Conservation (phyloP, 2,797 vertebrate genomes). For the Sebastes matsubarae region DNA sequence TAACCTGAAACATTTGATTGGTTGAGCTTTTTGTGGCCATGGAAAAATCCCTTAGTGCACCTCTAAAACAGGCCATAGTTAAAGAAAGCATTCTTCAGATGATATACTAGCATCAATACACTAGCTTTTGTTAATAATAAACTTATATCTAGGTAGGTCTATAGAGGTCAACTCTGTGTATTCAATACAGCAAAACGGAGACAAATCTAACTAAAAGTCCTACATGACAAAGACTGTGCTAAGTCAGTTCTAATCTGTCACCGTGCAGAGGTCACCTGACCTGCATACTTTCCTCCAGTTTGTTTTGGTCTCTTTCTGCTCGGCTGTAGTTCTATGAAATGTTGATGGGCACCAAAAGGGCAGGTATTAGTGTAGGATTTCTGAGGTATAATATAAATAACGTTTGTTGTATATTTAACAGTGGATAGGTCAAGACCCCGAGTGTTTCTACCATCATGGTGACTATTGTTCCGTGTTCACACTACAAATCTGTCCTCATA, state of each 20-base stretch:
- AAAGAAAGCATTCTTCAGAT: background rate
- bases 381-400: constrained; percentile 41
- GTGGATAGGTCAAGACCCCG: constrained; percentile 21
- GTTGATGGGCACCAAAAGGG: constrained; percentile 50
- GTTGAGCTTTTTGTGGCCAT: background rate
- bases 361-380: constrained; percentile 2
- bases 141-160: background rate
- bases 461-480: constrained; percentile 1
- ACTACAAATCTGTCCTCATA: background rate
- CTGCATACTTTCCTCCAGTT: constrained; percentile 53
- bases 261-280: constrained; percentile 56
- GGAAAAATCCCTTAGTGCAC: background rate
- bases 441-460: constrained; percentile 30
- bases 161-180: background rate
- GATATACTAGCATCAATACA: background rate
- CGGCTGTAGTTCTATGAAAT: constrained; percentile 59
- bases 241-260: constrained; percentile 2
- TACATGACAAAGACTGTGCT: background rate
- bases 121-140: background rate
- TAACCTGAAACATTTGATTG: background rate
- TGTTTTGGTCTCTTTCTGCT: constrained; percentile 66
- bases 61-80: background rate
- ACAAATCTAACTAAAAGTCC: background rate
- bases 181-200: background rate
- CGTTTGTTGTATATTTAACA: constrained; percentile 51